phyloP scores from a whole-genome alignment of 2,797 vertebrate genomes.

The Gymnothorax reevesii region DNA sequence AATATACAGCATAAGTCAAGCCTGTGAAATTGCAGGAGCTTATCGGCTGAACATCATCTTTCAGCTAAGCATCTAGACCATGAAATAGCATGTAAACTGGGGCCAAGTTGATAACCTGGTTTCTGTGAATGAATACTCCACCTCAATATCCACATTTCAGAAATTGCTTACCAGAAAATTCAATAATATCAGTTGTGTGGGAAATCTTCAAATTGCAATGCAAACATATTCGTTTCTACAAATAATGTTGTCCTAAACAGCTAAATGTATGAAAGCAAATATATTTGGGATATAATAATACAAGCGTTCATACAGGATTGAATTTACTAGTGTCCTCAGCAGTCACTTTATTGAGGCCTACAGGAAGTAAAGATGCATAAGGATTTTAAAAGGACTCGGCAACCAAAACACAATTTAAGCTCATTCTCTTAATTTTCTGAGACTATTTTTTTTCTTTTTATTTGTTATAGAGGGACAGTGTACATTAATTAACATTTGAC shows the following conservation, averaged over 20 bases:
- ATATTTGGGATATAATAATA: not conserved
- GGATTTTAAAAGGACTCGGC: not conserved
- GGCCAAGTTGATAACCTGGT: not conserved
- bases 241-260: not conserved
- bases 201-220: not conserved
- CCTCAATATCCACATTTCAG: not conserved
- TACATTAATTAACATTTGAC: no score
- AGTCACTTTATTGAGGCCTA: not conserved
- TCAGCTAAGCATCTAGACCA: not conserved
- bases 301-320: not conserved
- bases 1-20: not conserved
- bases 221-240: not conserved
- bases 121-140: not conserved
- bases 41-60: not conserved
- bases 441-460: no score
- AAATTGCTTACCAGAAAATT: not conserved
- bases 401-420: no score
- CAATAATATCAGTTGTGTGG: not conserved
- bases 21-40: not conserved
- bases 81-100: not conserved
- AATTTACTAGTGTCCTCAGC: not conserved
- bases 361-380: not conserved
- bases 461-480: no score
- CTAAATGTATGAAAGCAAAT: not conserved
- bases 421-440: no score